phyloP scores from a whole-genome alignment of 2,888 invertebrate genomes.

The Myopa tessellatipennis region DNA sequence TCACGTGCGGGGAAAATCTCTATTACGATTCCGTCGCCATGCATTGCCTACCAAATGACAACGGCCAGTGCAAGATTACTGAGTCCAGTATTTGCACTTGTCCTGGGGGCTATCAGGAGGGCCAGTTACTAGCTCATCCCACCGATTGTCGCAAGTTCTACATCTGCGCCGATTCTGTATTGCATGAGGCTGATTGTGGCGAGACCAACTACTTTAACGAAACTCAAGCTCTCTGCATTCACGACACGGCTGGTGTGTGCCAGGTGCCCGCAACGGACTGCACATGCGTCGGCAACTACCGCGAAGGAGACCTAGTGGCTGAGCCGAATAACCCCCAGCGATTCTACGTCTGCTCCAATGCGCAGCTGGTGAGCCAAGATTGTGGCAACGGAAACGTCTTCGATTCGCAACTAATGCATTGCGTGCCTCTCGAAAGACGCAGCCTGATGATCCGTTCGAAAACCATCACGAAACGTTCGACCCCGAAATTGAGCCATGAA shows the following conservation, averaged over 20 bases:
- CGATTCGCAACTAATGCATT: not conserved
- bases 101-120: slow-evolving; percentile 49
- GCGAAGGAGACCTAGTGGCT: slow-evolving; percentile 48
- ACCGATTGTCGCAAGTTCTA: slow-evolving; percentile 47
- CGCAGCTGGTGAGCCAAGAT: slow-evolving; percentile 46
- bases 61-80: slow-evolving; percentile 14
- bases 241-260: slow-evolving; percentile 49
- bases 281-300: slow-evolving; percentile 49
- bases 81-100: slow-evolving; percentile 47
- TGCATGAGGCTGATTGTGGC: slow-evolving; percentile 51
- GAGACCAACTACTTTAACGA: slow-evolving; percentile 50
- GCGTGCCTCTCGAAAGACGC: not conserved
- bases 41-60: slow-evolving; percentile 28
- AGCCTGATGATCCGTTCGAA: not conserved
- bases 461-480: not conserved
- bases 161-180: slow-evolving; percentile 47
- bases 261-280: slow-evolving; percentile 47
- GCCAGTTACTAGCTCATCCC: slow-evolving; percentile 48
- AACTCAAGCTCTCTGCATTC: slow-evolving; percentile 47
- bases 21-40: slow-evolving; percentile 39
- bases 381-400: slow-evolving; percentile 48
- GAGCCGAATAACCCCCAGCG: slow-evolving; percentile 47
- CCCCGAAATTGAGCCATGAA: not conserved
- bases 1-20: slow-evolving; percentile 46
- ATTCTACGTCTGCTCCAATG: slow-evolving; percentile 50